Conservation (phyloP, 2,113 vertebrate genomes). For the Thamnophis sirtalis region DNA sequence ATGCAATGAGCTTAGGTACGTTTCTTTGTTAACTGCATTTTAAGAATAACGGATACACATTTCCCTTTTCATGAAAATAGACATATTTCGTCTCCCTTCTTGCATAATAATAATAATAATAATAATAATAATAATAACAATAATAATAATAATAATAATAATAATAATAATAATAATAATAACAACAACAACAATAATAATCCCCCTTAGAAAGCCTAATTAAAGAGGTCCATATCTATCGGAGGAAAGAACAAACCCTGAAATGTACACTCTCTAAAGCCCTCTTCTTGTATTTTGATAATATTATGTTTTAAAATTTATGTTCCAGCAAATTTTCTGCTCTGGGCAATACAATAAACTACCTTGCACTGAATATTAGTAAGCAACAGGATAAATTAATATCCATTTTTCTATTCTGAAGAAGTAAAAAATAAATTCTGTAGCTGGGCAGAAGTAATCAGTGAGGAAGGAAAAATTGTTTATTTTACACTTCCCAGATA, state of each 20-base stretch:
- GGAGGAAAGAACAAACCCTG: neutral
- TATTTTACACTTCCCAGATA: neutral
- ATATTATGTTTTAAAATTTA: neutral
- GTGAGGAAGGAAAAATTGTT: neutral
- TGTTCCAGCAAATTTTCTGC: neutral
- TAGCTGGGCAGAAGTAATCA: neutral
- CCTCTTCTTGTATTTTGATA: neutral
- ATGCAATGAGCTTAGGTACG: neutral
- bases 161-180: too few species aligned
- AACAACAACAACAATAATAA: neutral
- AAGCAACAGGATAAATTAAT: neutral
- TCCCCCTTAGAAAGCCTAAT: neutral
- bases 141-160: neutral
- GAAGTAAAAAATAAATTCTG: neutral
- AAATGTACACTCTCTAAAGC: neutral
- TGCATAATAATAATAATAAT: neutral
- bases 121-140: neutral
- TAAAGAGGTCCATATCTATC: neutral
- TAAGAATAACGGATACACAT: neutral
- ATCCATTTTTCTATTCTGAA: neutral
- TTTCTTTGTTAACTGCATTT: neutral
- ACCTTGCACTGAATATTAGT: neutral
- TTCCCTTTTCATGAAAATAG: neutral
- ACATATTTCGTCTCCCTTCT: neutral
- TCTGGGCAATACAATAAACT: neutral